These are phyloP conservation scores for Hemicentrotus pulcherrimus DNA, from an alignment of 35 echinoderm and acorn worm genomes.

Conservation along the genomic window DNA sequence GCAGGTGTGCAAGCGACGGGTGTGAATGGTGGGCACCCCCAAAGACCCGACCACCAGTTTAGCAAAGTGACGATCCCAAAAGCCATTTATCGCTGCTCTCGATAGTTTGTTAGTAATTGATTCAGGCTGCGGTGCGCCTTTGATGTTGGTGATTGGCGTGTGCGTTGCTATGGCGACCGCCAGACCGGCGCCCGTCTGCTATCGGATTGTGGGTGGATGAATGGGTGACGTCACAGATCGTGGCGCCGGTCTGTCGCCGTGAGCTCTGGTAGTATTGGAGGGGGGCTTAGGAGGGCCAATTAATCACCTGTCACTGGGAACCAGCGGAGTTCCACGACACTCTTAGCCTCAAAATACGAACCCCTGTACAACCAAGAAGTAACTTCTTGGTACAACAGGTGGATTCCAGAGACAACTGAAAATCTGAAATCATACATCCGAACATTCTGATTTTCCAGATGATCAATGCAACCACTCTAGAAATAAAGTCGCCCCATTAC, in stretches of 20 bases:
- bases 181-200: conserved; percentile 32
- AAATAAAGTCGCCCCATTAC: neutral
- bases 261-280: conserved; percentile 24
- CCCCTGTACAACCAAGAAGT: neutral
- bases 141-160: conserved; percentile 43
- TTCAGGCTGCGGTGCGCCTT: conserved; percentile 45
- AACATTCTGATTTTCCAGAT: neutral
- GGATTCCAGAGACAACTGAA: neutral
- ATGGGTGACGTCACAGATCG: conserved; percentile 44
- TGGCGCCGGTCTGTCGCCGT: conserved; percentile 40
- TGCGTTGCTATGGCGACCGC: conserved; percentile 46
- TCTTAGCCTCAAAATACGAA: neutral
- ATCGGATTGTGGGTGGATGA: conserved; percentile 25
- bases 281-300: conserved; percentile 40
- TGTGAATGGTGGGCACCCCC: neutral
- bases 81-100: conserved; percentile 50
- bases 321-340: conserved; percentile 37
- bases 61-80: conserved; percentile 53
- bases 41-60: conserved; percentile 48
- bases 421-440: neutral
- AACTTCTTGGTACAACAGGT: too few species aligned
- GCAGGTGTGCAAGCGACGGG: conserved; percentile 45
- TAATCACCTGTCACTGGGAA: conserved; percentile 43
- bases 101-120: conserved; percentile 54
- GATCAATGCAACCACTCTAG: neutral